Conservation (phyloP, 2,797 vertebrate species). For the Acanthurus lineatus region DNA sequence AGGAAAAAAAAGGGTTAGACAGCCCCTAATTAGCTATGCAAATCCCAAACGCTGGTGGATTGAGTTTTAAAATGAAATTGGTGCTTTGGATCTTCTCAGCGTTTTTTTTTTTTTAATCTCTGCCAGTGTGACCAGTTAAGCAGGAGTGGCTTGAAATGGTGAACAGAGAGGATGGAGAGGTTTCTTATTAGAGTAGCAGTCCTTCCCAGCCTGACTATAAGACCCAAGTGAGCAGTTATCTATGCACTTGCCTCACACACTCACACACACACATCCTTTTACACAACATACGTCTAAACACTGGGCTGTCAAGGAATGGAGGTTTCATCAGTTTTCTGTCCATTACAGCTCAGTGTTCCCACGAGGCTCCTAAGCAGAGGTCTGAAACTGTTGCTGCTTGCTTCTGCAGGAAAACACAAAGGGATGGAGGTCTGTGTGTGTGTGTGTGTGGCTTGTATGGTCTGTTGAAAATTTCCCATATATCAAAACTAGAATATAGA, state of each 20-base stretch:
- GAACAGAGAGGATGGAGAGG: conserved; percentile 73
- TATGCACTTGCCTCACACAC: conserved; percentile 39
- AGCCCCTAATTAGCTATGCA: conserved; percentile 86
- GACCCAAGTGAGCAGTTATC: conserved; percentile 68
- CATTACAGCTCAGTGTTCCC: conserved; percentile 69
- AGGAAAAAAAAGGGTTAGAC: conserved; percentile 51
- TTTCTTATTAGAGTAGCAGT: conserved; percentile 70
- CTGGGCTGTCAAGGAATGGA: conserved; percentile 56
- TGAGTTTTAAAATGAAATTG: conserved; percentile 84
- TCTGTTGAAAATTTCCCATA: conserved; percentile 9
- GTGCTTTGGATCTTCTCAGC: conserved; percentile 79
- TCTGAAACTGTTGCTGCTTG: conserved; percentile 60
- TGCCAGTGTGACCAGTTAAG: conserved; percentile 70
- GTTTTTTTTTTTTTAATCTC: conserved; percentile 69
- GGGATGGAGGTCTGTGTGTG: conserved; percentile 10
- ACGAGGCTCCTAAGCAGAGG: conserved; percentile 46
- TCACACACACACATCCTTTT: conserved; percentile 17
- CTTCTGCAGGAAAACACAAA: conserved; percentile 60
- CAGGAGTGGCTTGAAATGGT: conserved; percentile 65
- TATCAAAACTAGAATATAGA: neutral
- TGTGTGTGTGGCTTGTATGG: too few relatives aligned
- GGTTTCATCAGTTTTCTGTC: conserved; percentile 72
- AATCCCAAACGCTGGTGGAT: conserved; percentile 81
- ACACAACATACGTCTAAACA: conserved; percentile 45
- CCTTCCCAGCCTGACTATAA: conserved; percentile 51